Percentiles rank a stretch among this genome's conserved stretches.
These are phyloP conservation scores for Akabosia matsudoensis DNA, from an alignment of 1,140 invertebrate genomes.

Conservation along the genomic window DNA sequence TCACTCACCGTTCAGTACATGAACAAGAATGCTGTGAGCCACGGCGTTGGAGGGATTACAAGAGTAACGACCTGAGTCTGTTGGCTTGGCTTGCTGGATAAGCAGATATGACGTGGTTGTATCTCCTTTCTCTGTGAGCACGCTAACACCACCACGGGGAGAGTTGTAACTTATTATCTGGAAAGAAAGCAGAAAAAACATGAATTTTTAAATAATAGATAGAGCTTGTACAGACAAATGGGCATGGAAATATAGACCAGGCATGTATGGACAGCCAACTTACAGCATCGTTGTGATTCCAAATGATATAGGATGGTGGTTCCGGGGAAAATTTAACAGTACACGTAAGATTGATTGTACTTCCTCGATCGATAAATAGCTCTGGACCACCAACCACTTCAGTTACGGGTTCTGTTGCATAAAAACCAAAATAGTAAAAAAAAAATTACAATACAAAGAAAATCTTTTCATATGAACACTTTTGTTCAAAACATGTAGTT, in stretches of 20 bases:
- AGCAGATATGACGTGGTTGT: conserved; percentile 77
- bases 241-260: no score
- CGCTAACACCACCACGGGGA: conserved; percentile 66
- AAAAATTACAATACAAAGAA: neutral
- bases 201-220: no score
- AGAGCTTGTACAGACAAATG: no score
- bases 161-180: conserved; percentile 75
- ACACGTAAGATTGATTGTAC: conserved; percentile 89
- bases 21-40: conserved; percentile 42
- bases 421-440: conserved; percentile 47
- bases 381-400: conserved; percentile 82
- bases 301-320: conserved; percentile 86
- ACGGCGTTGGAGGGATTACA: conserved; percentile 44
- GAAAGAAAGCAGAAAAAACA: conserved; percentile 49
- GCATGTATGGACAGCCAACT: no score
- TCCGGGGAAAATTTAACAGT: conserved; percentile 83
- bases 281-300: conserved; percentile 86
- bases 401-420: conserved; percentile 78
- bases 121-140: conserved; percentile 79
- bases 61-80: conserved; percentile 45
- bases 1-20: conserved; percentile 42
- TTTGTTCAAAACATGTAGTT: neutral
- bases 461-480: neutral
- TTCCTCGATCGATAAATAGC: conserved; percentile 79
- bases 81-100: conserved; percentile 46